phyloP scores from a whole-genome alignment of 2,888 invertebrate species.

The Eupithecia tripunctaria region DNA sequence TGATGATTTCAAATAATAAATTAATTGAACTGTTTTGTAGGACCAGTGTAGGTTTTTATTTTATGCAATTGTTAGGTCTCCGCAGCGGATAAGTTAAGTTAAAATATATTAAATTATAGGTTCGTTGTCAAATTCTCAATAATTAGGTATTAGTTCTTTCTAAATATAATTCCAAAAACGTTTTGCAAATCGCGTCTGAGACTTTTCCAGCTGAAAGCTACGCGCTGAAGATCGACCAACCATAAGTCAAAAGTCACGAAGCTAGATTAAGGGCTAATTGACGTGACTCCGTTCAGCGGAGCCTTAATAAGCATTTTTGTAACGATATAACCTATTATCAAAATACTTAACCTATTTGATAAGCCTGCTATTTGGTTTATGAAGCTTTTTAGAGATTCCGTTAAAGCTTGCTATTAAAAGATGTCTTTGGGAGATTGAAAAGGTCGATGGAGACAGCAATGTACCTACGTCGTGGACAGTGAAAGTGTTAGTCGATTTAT shows the following conservation, averaged over 20 bases:
- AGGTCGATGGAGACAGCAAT: background rate
- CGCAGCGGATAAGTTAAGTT: background rate
- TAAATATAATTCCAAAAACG: background rate
- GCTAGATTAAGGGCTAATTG: constrained; percentile 74
- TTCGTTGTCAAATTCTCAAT: background rate
- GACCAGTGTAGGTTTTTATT: background rate
- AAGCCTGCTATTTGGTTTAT: constrained; percentile 51
- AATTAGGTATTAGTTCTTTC: background rate
- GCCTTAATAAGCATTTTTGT: constrained; percentile 80
- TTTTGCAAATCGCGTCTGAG: constrained; percentile 24
- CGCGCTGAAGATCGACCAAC: constrained; percentile 74
- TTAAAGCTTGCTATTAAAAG: constrained; percentile 1
- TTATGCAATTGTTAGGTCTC: background rate
- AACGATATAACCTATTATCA: constrained; percentile 79
- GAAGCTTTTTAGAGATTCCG: constrained; percentile 24
- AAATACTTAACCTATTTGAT: constrained; percentile 80
- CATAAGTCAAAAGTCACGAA: constrained; percentile 83
- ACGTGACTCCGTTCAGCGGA: constrained; percentile 73
- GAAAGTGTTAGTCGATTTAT: no score
- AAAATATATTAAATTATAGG: background rate
- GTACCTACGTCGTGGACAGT: no score
- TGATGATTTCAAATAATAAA: no score
- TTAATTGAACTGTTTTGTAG: no score
- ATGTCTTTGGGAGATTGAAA: background rate
- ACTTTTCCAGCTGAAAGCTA: constrained; percentile 44